A percentile compares a stretch with the other conserved stretches of the same genome.
phyloP scores from a whole-genome alignment of 2,797 vertebrate genomes.

The Gymnoscopelus braueri region DNA sequence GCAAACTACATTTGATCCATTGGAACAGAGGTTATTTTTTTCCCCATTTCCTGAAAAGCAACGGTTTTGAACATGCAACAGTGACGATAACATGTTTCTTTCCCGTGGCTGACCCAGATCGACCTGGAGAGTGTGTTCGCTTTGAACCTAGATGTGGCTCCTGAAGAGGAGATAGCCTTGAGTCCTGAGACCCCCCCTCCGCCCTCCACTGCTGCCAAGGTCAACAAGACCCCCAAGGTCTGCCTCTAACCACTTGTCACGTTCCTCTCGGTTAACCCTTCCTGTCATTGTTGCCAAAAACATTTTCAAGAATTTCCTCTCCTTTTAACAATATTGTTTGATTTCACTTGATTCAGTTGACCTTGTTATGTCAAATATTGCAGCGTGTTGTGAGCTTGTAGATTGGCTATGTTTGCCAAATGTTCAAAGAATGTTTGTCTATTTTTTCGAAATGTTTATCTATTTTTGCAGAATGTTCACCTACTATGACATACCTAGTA shows the following conservation, averaged over 20 bases:
- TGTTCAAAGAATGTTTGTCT: too few species aligned
- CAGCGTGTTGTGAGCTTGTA: too few species aligned
- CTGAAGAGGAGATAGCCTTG: conserved; percentile 91
- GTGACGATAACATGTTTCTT: neutral
- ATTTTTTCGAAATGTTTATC: too few species aligned
- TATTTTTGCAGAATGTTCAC: too few species aligned
- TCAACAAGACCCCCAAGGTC: conserved; percentile 95
- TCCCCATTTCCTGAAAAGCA: neutral
- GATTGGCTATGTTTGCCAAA: too few species aligned
- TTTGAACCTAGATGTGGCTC: conserved; percentile 91
- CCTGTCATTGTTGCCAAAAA: neutral
- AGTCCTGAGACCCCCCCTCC: conserved; percentile 88
- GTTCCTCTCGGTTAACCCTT: neutral
- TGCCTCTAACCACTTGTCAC: conserved; percentile 42
- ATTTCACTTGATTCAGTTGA: too few species aligned
- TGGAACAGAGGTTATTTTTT: neutral
- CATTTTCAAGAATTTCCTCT: neutral
- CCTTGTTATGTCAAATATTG: too few species aligned
- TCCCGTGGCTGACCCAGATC: conserved; percentile 76
- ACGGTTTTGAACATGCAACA: neutral
- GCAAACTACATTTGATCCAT: too few species aligned
- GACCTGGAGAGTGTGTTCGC: conserved; percentile 96
- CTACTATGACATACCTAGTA: too few species aligned
- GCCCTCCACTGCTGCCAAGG: conserved; percentile 87
- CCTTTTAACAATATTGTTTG: too few species aligned